Percentiles rank a stretch among this genome's conserved stretches.
Conservation (phyloP, 2,888 invertebrate genomes). For the Choreutis nemorana region DNA sequence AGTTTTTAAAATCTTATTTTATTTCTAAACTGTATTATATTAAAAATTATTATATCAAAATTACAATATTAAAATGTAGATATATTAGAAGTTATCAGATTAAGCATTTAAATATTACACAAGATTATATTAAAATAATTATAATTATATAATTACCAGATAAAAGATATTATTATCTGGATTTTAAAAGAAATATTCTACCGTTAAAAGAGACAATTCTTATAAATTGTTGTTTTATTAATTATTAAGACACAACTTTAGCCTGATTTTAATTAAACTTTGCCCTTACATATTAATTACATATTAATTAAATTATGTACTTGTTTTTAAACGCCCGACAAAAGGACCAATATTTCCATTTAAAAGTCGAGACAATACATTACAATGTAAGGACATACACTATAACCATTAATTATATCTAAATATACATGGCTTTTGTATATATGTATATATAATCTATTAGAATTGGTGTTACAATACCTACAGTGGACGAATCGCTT, state of each 20-base stretch:
- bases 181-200: too few relatives aligned
- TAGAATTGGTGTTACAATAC: constrained; percentile 55
- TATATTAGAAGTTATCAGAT: too few relatives aligned
- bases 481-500: constrained; percentile 60
- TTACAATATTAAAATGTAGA: too few relatives aligned
- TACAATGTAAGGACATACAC: constrained; percentile 4
- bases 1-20: too few relatives aligned
- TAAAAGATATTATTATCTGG: too few relatives aligned
- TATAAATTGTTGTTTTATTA: too few relatives aligned
- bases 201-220: too few relatives aligned
- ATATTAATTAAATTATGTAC: constrained; percentile 5
- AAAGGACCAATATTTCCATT: constrained; percentile 4
- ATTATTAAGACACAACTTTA: constrained; percentile 28
- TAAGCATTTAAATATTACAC: too few relatives aligned
- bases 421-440: constrained; percentile 7
- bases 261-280: constrained; percentile 18
- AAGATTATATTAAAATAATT: too few relatives aligned
- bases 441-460: constrained; percentile 21
- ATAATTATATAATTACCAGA: too few relatives aligned
- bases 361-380: constrained; percentile 5
- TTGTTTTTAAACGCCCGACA: constrained; percentile 4
- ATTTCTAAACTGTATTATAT: too few relatives aligned
- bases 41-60: too few relatives aligned
- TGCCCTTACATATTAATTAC: constrained; percentile 9
- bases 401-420: constrained; percentile 5